Evolutionary conservation across 37 sponge, comb jelly and placozoan genomes (phyloP).

Genomic region (Cladorhizidae sp.): DNA sequence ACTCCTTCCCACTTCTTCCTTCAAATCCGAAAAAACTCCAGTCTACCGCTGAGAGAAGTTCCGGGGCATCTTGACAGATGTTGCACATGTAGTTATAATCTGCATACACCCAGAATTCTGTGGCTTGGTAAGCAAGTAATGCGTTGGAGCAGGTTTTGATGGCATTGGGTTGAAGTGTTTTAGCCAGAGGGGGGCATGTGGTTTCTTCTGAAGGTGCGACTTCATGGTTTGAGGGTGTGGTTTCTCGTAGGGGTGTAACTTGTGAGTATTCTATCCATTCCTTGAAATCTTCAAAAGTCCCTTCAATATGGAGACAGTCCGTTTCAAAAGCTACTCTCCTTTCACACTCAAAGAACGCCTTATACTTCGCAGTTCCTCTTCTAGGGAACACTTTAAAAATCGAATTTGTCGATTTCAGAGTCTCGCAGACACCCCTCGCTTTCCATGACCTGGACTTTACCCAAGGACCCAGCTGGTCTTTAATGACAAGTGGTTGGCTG

Average conservation of each 20-base stretch:
- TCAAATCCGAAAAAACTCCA: constrained; percentile 86
- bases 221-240: neutral
- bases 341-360: neutral
- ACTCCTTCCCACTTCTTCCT: constrained; percentile 55
- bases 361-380: constrained; percentile 4
- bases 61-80: constrained; percentile 47
- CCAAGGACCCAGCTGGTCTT: constrained; percentile 41
- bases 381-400: constrained; percentile 74
- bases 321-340: constrained; percentile 67
- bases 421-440: constrained; percentile 25
- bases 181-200: neutral
- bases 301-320: constrained; percentile 61
- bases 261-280: constrained; percentile 51
- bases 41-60: constrained; percentile 41
- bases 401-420: constrained; percentile 12
- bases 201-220: neutral
- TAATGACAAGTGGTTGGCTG: constrained; percentile 48
- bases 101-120: constrained; percentile 79
- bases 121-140: constrained; percentile 3
- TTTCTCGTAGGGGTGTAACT: constrained; percentile 4
- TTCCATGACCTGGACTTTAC: constrained; percentile 46
- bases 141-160: neutral
- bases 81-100: constrained; percentile 89
- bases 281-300: constrained; percentile 52
- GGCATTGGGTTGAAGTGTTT: neutral